These are phyloP conservation scores for Cantharis rufa DNA, from an alignment of 2,888 invertebrate species.

Conservation along the genomic window DNA sequence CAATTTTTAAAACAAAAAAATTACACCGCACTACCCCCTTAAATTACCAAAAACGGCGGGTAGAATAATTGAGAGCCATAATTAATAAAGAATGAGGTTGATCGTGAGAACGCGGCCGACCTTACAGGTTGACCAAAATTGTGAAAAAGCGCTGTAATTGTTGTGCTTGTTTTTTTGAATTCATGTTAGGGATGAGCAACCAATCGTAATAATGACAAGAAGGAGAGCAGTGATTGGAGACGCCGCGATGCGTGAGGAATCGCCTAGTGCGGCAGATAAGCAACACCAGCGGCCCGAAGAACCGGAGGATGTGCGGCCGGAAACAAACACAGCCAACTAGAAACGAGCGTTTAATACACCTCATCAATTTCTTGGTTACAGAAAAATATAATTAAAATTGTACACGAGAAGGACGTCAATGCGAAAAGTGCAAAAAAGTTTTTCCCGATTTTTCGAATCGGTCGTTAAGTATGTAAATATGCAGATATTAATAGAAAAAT, in stretches of 20 bases:
- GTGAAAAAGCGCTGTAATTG: neutral
- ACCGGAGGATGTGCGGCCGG: constrained; percentile 35
- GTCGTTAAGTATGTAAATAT: neutral
- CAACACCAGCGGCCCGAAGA: constrained; percentile 32
- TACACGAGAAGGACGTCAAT: neutral
- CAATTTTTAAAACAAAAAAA: too few relatives aligned
- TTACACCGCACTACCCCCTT: too few relatives aligned
- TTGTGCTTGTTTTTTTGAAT: constrained; percentile 7
- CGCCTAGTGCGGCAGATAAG: constrained; percentile 21
- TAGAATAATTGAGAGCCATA: neutral
- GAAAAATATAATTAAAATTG: neutral
- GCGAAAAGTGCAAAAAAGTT: neutral
- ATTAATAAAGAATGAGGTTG: neutral
- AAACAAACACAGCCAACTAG: constrained; percentile 30
- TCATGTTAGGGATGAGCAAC: constrained; percentile 28
- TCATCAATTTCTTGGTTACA: constrained; percentile 6
- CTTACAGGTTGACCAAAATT: neutral
- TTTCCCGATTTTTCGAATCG: neutral
- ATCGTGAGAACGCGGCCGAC: constrained; percentile 10
- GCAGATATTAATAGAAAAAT: constrained; percentile 1
- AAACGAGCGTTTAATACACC: constrained; percentile 18
- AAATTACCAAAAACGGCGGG: too few relatives aligned
- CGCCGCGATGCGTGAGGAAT: constrained; percentile 28
- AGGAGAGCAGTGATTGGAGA: constrained; percentile 27
- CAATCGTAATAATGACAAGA: constrained; percentile 32